Conservation (phyloP, 1,140 invertebrate species). For the Megalopta genalis region DNA sequence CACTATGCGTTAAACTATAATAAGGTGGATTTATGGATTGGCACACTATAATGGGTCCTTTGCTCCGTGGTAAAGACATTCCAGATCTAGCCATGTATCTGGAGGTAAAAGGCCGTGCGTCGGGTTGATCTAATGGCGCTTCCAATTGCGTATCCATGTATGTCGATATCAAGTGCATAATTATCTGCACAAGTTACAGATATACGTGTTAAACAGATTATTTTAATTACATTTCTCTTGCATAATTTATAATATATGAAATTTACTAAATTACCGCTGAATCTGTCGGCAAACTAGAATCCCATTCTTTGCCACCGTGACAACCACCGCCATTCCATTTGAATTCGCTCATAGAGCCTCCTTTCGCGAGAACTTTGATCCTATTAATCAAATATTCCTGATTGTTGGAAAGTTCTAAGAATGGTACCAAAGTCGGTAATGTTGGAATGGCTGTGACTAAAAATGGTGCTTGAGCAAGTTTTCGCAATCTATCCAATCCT, state of each 20-base stretch:
- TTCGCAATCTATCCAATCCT: slow-evolving; percentile 85
- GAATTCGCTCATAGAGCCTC: slow-evolving; percentile 90
- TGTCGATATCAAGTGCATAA: slow-evolving; percentile 90
- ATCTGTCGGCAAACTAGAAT: slow-evolving; percentile 89
- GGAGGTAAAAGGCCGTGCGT: slow-evolving; percentile 88
- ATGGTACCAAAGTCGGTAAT: slow-evolving; percentile 86
- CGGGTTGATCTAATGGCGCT: slow-evolving; percentile 87
- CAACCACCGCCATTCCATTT: slow-evolving; percentile 89
- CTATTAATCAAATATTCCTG: slow-evolving; percentile 91
- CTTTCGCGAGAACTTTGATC: slow-evolving; percentile 86
- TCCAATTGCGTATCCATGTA: slow-evolving; percentile 91
- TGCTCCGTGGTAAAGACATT: slow-evolving; percentile 75
- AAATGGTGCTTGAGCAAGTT: slow-evolving; percentile 83
- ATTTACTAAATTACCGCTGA: slow-evolving; percentile 81
- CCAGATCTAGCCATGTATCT: slow-evolving; percentile 74
- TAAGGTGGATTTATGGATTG: slow-evolving; percentile 86
- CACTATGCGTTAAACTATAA: slow-evolving; percentile 85
- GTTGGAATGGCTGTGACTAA: slow-evolving; percentile 85
- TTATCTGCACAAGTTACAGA: slow-evolving; percentile 81
- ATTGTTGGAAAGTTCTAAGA: slow-evolving; percentile 88
- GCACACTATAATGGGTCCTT: slow-evolving; percentile 80
- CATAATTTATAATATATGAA: too few species aligned
- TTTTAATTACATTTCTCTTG: too few species aligned
- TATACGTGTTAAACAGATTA: background rate
- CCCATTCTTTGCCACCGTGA: slow-evolving; percentile 88